Percentiles rank a stretch among this genome's conserved stretches.
phyloP scores from a whole-genome alignment of 2,113 vertebrate genomes.

The Lonchura striata region DNA sequence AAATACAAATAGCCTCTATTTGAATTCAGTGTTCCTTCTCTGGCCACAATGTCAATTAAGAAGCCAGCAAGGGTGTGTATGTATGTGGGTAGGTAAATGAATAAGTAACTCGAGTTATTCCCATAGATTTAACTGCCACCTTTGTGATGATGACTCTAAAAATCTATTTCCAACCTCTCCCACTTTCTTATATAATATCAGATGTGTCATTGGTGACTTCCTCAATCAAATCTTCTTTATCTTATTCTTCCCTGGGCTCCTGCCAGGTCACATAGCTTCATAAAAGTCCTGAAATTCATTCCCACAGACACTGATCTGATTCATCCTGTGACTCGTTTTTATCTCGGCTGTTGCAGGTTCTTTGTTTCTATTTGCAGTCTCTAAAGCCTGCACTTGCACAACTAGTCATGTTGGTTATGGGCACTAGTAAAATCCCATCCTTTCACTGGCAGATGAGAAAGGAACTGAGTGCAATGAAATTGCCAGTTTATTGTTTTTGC shows the following conservation, averaged over 20 bases:
- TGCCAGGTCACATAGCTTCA: conserved; percentile 27
- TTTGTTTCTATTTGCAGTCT: background rate
- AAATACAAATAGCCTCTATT: conserved; percentile 25
- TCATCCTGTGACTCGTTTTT: conserved; percentile 3
- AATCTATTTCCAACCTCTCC: conserved; percentile 31
- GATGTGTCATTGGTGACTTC: background rate
- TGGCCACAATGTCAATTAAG: background rate
- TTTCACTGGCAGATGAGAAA: background rate
- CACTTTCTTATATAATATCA: background rate
- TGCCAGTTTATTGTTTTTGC: background rate
- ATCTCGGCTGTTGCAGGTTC: background rate
- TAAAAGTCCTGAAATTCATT: conserved; percentile 20
- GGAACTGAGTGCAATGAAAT: background rate
- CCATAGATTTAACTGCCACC: conserved; percentile 8
- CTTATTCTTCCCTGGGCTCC: background rate
- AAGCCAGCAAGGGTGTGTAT: conserved; percentile 45
- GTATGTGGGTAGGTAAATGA: conserved; percentile 16
- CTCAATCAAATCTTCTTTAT: background rate
- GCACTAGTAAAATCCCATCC: background rate
- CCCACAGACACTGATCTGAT: conserved; percentile 8
- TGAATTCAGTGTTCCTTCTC: conserved; percentile 18
- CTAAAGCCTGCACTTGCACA: background rate
- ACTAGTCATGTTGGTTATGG: background rate
- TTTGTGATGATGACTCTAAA: conserved; percentile 4
- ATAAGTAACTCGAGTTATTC: conserved; percentile 5